Percentiles rank a stretch among this genome's conserved stretches.
phyloP scores from a whole-genome alignment of 1,140 invertebrate species.

The Trachymyrmex cornetzi region DNA sequence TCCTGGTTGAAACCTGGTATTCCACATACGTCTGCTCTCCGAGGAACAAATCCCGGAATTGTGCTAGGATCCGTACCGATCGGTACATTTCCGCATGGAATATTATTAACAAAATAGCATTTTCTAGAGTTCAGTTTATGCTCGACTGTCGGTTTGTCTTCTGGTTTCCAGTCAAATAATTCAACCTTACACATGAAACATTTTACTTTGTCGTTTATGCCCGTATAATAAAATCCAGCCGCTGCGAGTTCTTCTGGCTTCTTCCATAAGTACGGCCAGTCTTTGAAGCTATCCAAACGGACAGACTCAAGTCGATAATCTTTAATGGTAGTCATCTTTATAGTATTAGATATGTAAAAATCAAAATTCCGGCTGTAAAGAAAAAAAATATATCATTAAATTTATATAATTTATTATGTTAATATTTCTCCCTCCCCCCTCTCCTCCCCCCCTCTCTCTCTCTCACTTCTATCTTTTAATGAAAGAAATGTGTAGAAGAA shows the following conservation, averaged over 20 bases:
- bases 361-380: too few relatives aligned
- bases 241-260: conserved; percentile 89
- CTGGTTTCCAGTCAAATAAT: conserved; percentile 89
- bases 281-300: conserved; percentile 88
- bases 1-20: conserved; percentile 86
- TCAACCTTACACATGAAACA: conserved; percentile 95
- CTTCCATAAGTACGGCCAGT: conserved; percentile 88
- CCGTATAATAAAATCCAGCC: conserved; percentile 94
- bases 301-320: conserved; percentile 88
- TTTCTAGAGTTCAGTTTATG: conserved; percentile 93
- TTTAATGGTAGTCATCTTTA: too few relatives aligned
- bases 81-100: conserved; percentile 89
- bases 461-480: too few relatives aligned
- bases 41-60: too few relatives aligned
- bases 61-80: conserved; percentile 77
- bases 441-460: too few relatives aligned
- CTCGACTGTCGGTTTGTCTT: conserved; percentile 93
- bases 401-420: too few relatives aligned
- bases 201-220: conserved; percentile 90
- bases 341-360: too few relatives aligned
- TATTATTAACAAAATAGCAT: conserved; percentile 91
- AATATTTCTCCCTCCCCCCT: too few relatives aligned
- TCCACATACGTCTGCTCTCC: conserved; percentile 84
- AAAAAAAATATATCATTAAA: too few relatives aligned
- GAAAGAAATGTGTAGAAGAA: too few relatives aligned